Conservation (phyloP, 2,797 vertebrate genomes). For the Galaxias olidus region DNA sequence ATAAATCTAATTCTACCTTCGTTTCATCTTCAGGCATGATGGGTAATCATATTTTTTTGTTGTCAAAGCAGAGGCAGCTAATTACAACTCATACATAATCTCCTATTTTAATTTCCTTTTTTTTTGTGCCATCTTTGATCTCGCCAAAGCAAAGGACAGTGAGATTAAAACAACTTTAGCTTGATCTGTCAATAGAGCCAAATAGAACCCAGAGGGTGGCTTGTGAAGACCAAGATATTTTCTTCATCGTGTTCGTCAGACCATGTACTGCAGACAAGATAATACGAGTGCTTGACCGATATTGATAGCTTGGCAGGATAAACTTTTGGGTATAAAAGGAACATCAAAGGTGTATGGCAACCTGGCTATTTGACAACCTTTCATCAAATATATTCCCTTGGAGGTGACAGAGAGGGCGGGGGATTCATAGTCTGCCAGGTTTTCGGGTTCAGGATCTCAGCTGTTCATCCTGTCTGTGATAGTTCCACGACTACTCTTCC, state of each 20-base stretch:
- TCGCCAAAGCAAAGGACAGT: conserved; percentile 54
- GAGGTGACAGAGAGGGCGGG: too few relatives aligned
- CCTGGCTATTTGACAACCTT: too few relatives aligned
- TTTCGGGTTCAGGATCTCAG: too few relatives aligned
- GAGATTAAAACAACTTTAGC: conserved; percentile 59
- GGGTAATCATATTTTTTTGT: conserved; percentile 32
- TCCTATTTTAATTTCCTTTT: conserved; percentile 68
- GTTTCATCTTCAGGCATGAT: conserved; percentile 56
- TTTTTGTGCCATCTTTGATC: conserved; percentile 65
- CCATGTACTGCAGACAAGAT: conserved; percentile 20
- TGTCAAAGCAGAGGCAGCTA: conserved; percentile 64
- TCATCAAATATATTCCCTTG: too few relatives aligned
- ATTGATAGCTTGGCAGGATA: too few relatives aligned
- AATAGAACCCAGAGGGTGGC: conserved; percentile 19
- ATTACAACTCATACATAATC: conserved; percentile 76
- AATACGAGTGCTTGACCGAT: too few relatives aligned
- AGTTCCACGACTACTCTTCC: background rate
- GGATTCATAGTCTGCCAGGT: too few relatives aligned
- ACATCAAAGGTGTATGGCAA: too few relatives aligned
- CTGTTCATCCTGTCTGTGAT: too few relatives aligned
- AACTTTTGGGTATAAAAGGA: too few relatives aligned
- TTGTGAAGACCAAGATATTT: background rate
- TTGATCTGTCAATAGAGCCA: conserved; percentile 58
- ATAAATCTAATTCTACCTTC: conserved; percentile 56
- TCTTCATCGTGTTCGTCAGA: conserved; percentile 65